These are phyloP conservation scores for Cheilosia grossa DNA, from an alignment of 2,888 invertebrate species.

Conservation along the genomic window DNA sequence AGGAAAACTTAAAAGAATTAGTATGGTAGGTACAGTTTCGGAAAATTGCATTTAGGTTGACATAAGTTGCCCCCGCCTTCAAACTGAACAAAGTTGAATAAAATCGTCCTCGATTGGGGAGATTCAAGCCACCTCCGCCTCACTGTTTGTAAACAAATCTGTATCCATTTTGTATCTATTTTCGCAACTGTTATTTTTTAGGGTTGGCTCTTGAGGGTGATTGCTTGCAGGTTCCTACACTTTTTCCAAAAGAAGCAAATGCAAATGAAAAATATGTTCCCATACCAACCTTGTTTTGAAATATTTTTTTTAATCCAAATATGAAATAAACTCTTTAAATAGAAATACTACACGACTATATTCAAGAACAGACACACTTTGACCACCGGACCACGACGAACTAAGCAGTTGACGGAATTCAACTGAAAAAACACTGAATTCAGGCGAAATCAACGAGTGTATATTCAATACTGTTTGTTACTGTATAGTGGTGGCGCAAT, in stretches of 20 bases:
- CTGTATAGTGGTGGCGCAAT: constrained; percentile 15
- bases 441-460: constrained; percentile 21
- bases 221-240: constrained; percentile 26
- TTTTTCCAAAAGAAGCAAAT: neutral
- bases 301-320: constrained; percentile 36
- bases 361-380: constrained; percentile 38
- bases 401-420: constrained; percentile 63
- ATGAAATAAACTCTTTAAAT: constrained; percentile 20
- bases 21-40: constrained; percentile 24
- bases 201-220: constrained; percentile 6
- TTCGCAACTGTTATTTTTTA: constrained; percentile 41
- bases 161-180: constrained; percentile 48
- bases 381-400: constrained; percentile 61
- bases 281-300: constrained; percentile 33
- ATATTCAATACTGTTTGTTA: too few relatives aligned
- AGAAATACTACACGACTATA: constrained; percentile 14
- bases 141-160: constrained; percentile 72
- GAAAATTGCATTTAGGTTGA: constrained; percentile 38
- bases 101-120: constrained; percentile 44
- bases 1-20: neutral
- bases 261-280: neutral
- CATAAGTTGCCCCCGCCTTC: constrained; percentile 20
- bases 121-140: constrained; percentile 11
- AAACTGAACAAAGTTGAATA: neutral
- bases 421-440: constrained; percentile 41